phyloP scores from a whole-genome alignment of 1,140 invertebrate genomes.

The Apis dorsata region DNA sequence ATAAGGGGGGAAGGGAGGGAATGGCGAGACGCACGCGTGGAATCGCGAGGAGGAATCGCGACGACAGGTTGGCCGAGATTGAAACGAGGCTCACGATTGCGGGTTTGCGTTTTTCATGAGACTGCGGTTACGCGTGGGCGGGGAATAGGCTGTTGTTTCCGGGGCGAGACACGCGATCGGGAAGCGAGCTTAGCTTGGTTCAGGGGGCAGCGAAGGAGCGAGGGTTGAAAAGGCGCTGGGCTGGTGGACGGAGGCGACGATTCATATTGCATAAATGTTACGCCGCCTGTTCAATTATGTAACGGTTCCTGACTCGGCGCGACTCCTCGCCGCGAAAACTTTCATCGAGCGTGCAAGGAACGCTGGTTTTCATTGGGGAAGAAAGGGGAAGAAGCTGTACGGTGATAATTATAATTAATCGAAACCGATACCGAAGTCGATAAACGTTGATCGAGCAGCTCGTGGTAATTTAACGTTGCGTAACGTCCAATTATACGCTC shows the following conservation, averaged over 20 bases:
- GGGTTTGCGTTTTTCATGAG: constrained; percentile 36
- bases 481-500: constrained; percentile 11
- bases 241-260: constrained; percentile 2
- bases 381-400: neutral
- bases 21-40: neutral
- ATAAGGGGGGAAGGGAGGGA: no score
- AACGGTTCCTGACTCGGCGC: constrained; percentile 28
- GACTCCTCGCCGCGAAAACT: constrained; percentile 6
- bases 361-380: neutral
- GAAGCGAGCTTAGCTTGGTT: neutral
- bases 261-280: constrained; percentile 61
- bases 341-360: constrained; percentile 11
- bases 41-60: neutral
- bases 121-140: constrained; percentile 26
- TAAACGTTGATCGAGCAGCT: constrained; percentile 20
- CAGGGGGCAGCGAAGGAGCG: neutral
- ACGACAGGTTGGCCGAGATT: constrained; percentile 18
- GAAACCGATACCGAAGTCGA: constrained; percentile 7
- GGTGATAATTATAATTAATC: constrained; percentile 11
- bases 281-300: constrained; percentile 57
- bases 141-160: constrained; percentile 4
- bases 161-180: constrained; percentile 46
- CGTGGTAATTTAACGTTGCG: constrained; percentile 27
- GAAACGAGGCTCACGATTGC: neutral
- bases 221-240: constrained; percentile 26